Evolutionary conservation across 1,140 invertebrate species (phyloP), one percentile per base, ranked within the genome.

Genomic region (Papilio polyxenes): DNA sequence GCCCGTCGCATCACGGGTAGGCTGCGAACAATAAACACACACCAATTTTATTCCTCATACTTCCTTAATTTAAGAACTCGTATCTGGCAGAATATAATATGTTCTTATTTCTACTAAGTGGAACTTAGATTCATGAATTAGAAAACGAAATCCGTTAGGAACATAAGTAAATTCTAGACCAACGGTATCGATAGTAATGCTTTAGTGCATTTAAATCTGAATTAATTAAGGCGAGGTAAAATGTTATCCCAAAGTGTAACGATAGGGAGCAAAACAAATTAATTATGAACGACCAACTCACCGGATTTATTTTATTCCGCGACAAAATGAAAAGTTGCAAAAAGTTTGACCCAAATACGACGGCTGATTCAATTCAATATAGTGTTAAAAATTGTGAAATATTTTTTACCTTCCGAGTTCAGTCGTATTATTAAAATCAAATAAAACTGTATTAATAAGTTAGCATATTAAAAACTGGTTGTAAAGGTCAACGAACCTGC

Each of bases 1-100:
- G 83, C 98, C 98, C n/a, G 96, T 97, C 31, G 96, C 95, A 95
- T 99, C 98, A 92, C 98, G 95, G 48, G 97, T 97, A 82, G 98
- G 96, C 98, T 99, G 93, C 85, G 93, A 94, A 91, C 72, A 87
- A 31, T 80, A 49, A 82, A 13, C n/a, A 31, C 72, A 11, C 23
- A 75, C 40, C 80, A 53, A 51, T 31, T 6, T 76, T 56, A 23
- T 11, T 76, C 37, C 20, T 20, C 2, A 62, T 62, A 62, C 17
- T 59, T 59, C 20, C 56, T 62, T 59, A 4, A 59, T n/a, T 8
- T 62, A 62, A 62, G 17, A 20, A n/a, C 8, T 5, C 20, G 9
- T 62, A 11, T 62, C 56, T 62, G 23, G 23, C 23, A 31, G 2
- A 31, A 31, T 31, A 62, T 62, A 62, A 62, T 62, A 62, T 6